Evolutionary conservation across 2,888 invertebrate species (phyloP), one percentile per base, ranked within the genome.

Genomic region (Pandemis cinnamomeana): DNA sequence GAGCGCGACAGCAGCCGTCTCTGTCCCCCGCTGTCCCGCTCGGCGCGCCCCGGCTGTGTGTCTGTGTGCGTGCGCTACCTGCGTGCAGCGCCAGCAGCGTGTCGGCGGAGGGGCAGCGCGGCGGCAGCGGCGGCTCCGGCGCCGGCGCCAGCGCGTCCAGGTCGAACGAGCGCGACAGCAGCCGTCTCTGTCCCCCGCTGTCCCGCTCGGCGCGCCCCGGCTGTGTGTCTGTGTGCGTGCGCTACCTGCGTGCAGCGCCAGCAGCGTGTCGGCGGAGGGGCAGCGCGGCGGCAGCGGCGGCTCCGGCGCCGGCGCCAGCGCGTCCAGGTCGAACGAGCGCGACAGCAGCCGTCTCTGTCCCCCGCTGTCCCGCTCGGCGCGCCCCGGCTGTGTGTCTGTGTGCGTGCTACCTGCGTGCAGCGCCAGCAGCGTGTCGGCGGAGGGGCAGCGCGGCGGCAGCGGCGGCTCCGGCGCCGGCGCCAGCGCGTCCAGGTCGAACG

Each of bases 161-260:
- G 72, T 93, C 92, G 77, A 93, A 93, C 6, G 92, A 93, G 13
- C 93, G 85, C 5, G 92, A 92, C 86, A 91, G 78, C 67, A 91
- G 82, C 1, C 92, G 80, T 6, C 91, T 76, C 71, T 89, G 89
- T 0, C 79, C 80, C 0, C 83, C 60, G 51, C 79, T 79, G 82
- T 91, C 92, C 0, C 89, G 81, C 75, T 91, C 91, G 72, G 91
- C 93, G 1, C 82, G 84, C 0, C 88, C 86, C 20, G 83, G 84
- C n/a, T n/a, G n/a, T n/a, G n/a, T n/a, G n/a, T n/a, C n/a, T n/a
- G n/a, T n/a, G n/a, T n/a, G n/a, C n/a, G n/a, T n/a, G n/a, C n/a
- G n/a, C n/a, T n/a, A n/a, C n/a, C n/a, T n/a, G 85, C 80, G 48
- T 87, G 86, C 11, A 89, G 76, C 0, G 87, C 83, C 13, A 93